phyloP scores from a whole-genome alignment of 2,888 invertebrate species.

The Hyppa rectilinea region DNA sequence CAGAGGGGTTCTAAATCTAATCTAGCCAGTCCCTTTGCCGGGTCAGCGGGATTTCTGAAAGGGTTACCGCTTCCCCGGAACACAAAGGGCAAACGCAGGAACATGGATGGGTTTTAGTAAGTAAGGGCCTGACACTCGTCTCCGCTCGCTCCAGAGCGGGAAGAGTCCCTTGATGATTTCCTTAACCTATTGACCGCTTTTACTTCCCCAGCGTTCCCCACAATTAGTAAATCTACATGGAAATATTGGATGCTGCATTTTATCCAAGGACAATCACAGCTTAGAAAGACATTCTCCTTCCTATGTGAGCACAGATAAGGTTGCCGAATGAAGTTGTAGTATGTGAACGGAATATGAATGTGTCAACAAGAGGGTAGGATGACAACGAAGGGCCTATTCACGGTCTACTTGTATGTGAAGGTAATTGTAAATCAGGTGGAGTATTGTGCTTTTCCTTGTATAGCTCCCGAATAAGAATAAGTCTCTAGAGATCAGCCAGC shows the following conservation, averaged over 20 bases:
- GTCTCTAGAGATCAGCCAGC: background rate
- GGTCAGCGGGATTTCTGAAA: no score
- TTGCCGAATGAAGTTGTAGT: slow-evolving; percentile 4
- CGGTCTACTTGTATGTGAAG: slow-evolving; percentile 12
- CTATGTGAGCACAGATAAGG: slow-evolving; percentile 15
- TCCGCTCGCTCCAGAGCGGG: no score
- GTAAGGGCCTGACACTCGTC: no score
- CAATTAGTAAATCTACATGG: slow-evolving; percentile 6
- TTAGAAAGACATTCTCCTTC: background rate
- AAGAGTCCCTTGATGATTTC: no score
- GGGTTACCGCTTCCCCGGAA: no score
- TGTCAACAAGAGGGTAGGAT: slow-evolving; percentile 7
- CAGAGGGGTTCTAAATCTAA: no score
- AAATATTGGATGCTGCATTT: background rate
- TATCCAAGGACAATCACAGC: background rate
- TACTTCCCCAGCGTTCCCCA: background rate
- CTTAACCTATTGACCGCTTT: no score
- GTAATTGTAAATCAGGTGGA: slow-evolving; percentile 26
- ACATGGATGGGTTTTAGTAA: no score
- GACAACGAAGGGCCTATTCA: slow-evolving; percentile 4
- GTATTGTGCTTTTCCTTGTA: slow-evolving; percentile 28
- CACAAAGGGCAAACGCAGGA: no score
- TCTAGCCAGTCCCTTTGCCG: no score
- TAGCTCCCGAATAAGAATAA: background rate
- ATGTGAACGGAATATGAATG: slow-evolving; percentile 40